These are phyloP conservation scores for Troglohyphantes excavatus DNA, from an alignment of 2,888 invertebrate genomes.

Conservation along the genomic window DNA sequence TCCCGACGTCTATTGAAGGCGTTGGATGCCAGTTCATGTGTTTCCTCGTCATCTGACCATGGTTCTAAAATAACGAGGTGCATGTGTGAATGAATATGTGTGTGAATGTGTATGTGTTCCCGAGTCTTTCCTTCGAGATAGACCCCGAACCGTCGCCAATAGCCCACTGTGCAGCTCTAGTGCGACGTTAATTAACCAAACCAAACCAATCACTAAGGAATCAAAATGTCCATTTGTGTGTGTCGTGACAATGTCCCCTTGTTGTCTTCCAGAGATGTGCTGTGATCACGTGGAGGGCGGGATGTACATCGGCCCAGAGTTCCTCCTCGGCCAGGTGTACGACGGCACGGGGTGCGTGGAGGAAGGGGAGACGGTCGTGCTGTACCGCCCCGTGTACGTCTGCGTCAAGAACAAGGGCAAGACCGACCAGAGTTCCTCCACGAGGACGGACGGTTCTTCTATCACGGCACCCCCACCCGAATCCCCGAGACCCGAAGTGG, in stretches of 20 bases:
- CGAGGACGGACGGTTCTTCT: conserved; percentile 38
- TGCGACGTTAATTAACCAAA: no score
- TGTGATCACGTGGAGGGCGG: conserved; percentile 90
- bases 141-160: no score
- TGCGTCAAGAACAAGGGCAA: conserved; percentile 78
- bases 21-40: no score
- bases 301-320: conserved; percentile 89
- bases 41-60: no score
- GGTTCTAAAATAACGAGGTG: no score
- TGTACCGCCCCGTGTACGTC: conserved; percentile 87
- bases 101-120: no score
- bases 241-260: background rate
- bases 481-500: conserved; percentile 30
- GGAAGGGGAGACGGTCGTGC: conserved; percentile 85
- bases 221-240: no score
- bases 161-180: no score
- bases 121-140: no score
- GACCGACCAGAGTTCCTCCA: conserved; percentile 50
- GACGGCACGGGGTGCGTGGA: conserved; percentile 87
- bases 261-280: conserved; percentile 86
- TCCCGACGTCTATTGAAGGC: no score
- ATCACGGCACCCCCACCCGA: conserved; percentile 22
- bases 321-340: conserved; percentile 90
- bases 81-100: no score
- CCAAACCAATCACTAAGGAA: no score